Base-by-base conservation (phyloP, 2,888 invertebrate genomes). In the Adelphocoris suturalis region DNA sequence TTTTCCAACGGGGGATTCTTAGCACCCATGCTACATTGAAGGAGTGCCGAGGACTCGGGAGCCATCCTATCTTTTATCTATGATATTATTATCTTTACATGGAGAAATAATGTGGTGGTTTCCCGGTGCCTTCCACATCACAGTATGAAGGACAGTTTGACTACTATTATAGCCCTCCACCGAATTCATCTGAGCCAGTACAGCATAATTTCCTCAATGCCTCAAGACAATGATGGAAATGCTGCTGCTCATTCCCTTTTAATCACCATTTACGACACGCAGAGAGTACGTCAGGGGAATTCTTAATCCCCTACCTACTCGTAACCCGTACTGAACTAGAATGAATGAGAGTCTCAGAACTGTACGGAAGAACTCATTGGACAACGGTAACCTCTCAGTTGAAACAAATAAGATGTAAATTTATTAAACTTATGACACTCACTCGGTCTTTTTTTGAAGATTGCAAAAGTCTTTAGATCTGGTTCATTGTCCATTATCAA, bases 401-500 rank as follows among this genome's bases (percentile, higher is more conserved):
- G 48, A 48, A 82, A n/a, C 55, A 82, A 82, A 46, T n/a, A 78
- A 4, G 46, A 80, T 16, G n/a, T n/a, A n/a, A n/a, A n/a, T n/a
- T n/a, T n/a, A n/a, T n/a, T 4, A 37, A 37, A 37, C 37, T 2
- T 4, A 37, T 4, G 7, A 47, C 68, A 92, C 92, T 93, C 91
- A 94, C 94, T 92, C 84, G 96, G 95, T 52, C 98, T 95, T 93
- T 98, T 98, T 92, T 97, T 97, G 94, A 97, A 98, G 91, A 98
- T 96, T 19, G 97, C 97, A 93, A 99, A 95, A 0, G 97, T 97
- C 92, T 97, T 97, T 82, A 99, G 93, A 92, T 98, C 98, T 0
- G 96, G 95, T 92, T 98, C 98, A 92, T 98, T 98, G 92, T 97
- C 97, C 37, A 97, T 92, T 52, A 98, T 95, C 0, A 94, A 94